Conservation (phyloP, 1,140 invertebrate genomes). For the Temnothorax curvispinosus region DNA sequence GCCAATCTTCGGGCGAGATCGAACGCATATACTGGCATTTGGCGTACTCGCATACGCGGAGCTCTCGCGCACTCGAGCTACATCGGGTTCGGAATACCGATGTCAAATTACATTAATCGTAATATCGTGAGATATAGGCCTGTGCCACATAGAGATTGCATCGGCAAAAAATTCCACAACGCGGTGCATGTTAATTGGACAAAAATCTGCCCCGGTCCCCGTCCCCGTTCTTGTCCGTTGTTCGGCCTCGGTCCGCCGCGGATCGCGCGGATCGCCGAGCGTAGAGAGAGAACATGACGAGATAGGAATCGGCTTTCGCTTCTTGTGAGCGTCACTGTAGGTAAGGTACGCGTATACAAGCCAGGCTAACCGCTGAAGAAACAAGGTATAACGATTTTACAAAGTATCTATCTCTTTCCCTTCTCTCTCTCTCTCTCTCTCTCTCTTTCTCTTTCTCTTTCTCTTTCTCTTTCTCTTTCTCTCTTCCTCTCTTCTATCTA, state of each 20-base stretch:
- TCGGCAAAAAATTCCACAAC: constrained; percentile 74
- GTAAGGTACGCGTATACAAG: constrained; percentile 67
- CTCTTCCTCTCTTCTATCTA: neutral
- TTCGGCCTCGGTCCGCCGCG: constrained; percentile 15
- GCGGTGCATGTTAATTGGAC: constrained; percentile 78
- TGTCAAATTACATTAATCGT: constrained; percentile 77
- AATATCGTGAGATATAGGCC: constrained; percentile 71
- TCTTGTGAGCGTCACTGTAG: constrained; percentile 76
- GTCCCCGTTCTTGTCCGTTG: neutral
- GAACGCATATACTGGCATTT: neutral
- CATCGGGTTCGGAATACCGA: constrained; percentile 65
- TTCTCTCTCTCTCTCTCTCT: too few relatives aligned
- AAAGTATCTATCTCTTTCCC: constrained; percentile 66
- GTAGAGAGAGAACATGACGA: constrained; percentile 73
- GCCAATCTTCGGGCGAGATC: constrained; percentile 44
- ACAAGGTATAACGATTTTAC: constrained; percentile 76
- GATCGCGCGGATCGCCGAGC: constrained; percentile 67
- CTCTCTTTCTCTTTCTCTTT: neutral
- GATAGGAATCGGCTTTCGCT: constrained; percentile 78
- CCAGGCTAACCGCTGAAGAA: constrained; percentile 65
- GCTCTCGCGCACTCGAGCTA: constrained; percentile 8
- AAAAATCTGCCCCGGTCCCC: constrained; percentile 66
- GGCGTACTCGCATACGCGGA: neutral
- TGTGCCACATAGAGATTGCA: constrained; percentile 63
- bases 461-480: too few relatives aligned